Base-by-base conservation (phyloP, 2,113 vertebrate species). In the Accipiter cooperii region DNA sequence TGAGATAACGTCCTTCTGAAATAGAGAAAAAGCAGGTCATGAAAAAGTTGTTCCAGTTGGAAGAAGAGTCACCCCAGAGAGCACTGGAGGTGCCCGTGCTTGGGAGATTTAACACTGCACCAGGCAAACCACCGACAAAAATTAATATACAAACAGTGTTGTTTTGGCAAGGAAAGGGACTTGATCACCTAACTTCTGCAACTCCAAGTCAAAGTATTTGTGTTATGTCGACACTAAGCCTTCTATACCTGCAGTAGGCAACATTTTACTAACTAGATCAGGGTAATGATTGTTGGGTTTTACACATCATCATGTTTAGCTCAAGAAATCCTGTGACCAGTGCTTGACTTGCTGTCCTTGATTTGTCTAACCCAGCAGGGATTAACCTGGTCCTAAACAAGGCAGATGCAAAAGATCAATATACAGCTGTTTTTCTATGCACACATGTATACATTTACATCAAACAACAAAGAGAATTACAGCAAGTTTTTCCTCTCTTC, bases 21-120 rank as follows among this genome's bases (percentile, higher is more conserved):
- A 34, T 3, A 71, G 18, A 92, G 19, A 44, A 87, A 95, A 96
- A 40, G 2, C 20, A 68, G 34, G 4, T 65, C 4, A 24, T 54
- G n/a, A 77, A 70, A 71, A 95, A 57, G 13, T 8, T 2, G 10
- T 69, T 89, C 36, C 12, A 91, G 8, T 1, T 66, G 40, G 29
- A 76, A 28, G 18, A 95, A 70, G 25, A 70, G 10, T 57, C 44
- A 63, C 10, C 14, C 10, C 47, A 51, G 36, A 47, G 44, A 52
- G 8, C 1, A 0, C 60, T 79, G 47, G 66, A 71, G 5, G 20
- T n/a, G 22, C 26, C 6, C 0, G 2, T 40, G 29, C 33, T 34
- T 84, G 17, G 17, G n/a, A 92, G 14, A 63, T 63, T 61, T 54
- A 89, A 66, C 0, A 1, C 10, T 49, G 40, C 13, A 24, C 46